Evolutionary conservation across 2,797 vertebrate species (phyloP).

Genomic region (Salarias fasciatus): DNA sequence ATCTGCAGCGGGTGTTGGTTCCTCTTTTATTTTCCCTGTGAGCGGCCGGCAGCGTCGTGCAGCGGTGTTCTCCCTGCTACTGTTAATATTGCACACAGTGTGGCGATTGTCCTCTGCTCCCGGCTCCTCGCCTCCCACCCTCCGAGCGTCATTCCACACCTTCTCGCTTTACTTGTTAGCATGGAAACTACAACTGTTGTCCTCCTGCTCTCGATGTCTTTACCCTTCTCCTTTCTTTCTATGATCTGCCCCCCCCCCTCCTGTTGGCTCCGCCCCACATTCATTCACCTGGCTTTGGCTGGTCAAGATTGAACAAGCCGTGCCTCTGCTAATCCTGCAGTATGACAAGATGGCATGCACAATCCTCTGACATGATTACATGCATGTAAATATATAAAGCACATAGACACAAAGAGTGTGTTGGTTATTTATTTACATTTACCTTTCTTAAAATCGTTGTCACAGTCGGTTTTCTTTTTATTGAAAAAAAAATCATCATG

Average conservation of each 20-base stretch:
- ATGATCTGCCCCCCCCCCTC: conserved; percentile 13
- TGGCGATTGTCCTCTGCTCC: conserved; percentile 25
- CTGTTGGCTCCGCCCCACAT: conserved; percentile 14
- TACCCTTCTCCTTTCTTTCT: not conserved
- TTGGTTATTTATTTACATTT: conserved; percentile 31
- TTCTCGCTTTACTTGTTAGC: conserved; percentile 25
- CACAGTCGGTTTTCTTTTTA: conserved; percentile 44
- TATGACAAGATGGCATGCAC: conserved; percentile 53
- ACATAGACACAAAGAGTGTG: conserved; percentile 9
- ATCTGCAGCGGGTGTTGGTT: not conserved
- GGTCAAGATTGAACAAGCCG: conserved; percentile 59
- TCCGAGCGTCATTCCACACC: conserved; percentile 40
- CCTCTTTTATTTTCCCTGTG: conserved; percentile 18
- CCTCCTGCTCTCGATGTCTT: conserved; percentile 2
- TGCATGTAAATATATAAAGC: conserved; percentile 34
- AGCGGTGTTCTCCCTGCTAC: conserved; percentile 9
- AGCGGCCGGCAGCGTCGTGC: not conserved
- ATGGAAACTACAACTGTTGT: conserved; percentile 34
- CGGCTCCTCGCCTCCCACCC: conserved; percentile 20
- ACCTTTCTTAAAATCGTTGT: conserved; percentile 23
- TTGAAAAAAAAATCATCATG: conserved; percentile 36
- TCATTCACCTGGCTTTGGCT: conserved; percentile 48
- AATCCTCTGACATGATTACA: conserved; percentile 45
- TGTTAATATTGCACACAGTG: conserved; percentile 47
- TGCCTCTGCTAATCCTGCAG: conserved; percentile 64